Evolutionary conservation across 2,113 vertebrate species (phyloP).

Genomic region (Dicrurus megarhynchus): DNA sequence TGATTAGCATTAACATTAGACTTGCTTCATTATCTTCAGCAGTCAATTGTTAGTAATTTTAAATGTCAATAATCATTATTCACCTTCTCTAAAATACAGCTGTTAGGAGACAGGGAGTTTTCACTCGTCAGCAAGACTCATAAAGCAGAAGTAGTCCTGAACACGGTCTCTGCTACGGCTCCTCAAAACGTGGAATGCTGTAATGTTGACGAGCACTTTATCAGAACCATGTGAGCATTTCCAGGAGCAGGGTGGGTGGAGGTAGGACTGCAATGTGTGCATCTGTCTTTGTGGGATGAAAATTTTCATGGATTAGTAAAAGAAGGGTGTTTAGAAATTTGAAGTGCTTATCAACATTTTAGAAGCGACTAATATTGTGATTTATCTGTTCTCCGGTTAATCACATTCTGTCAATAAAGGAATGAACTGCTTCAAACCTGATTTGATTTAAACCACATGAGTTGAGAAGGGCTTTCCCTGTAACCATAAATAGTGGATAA

Average conservation of each 20-base stretch:
- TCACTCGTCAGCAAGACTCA: not conserved
- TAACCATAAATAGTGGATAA: not conserved
- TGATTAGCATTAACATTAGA: not conserved
- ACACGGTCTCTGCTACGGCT: not conserved
- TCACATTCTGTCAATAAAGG: not conserved
- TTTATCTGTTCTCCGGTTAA: not conserved
- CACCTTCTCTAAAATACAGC: conserved; percentile 25
- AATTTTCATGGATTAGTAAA: not conserved
- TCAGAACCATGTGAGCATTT: not conserved
- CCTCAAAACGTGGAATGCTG: not conserved
- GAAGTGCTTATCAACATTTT: not conserved
- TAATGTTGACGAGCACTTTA: not conserved
- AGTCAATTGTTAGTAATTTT: conserved; percentile 53
- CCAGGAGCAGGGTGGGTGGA: not conserved
- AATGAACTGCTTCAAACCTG: not conserved
- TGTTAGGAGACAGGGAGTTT: not conserved
- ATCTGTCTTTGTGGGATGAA: not conserved
- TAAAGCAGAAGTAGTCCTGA: not conserved
- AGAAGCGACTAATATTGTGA: not conserved
- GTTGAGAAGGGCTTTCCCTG: not conserved
- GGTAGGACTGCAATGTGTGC: not conserved
- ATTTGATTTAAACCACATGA: not conserved
- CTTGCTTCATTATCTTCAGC: not conserved
- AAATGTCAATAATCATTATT: conserved; percentile 43
- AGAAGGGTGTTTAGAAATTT: not conserved